Evolutionary conservation across 2,797 vertebrate species (phyloP).

Genomic region (Phataginus tetradactyla): DNA sequence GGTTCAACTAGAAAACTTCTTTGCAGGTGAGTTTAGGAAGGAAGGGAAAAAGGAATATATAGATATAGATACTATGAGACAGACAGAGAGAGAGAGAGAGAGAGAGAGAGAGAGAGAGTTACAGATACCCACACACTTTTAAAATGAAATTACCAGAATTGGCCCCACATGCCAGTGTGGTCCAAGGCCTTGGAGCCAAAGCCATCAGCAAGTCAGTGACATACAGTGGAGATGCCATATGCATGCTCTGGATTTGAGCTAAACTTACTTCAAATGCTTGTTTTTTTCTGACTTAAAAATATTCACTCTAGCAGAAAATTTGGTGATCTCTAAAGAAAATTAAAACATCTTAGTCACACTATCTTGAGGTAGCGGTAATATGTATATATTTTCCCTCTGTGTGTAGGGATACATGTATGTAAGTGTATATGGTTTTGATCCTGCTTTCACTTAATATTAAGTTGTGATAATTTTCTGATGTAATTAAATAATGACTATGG

Average conservation of each 20-base stretch:
- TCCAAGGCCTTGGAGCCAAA: background rate
- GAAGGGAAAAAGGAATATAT: no score
- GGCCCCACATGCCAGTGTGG: background rate
- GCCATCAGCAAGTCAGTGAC: background rate
- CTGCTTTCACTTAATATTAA: slow-evolving; percentile 18
- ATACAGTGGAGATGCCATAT: background rate
- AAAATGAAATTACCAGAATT: background rate
- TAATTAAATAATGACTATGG: background rate
- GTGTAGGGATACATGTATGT: background rate
- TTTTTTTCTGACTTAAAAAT: background rate
- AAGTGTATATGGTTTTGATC: background rate
- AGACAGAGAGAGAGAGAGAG: no score
- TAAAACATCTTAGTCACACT: background rate
- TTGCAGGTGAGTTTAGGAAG: background rate
- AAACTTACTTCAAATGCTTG: background rate
- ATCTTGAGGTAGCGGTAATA: background rate
- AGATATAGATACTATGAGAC: no score
- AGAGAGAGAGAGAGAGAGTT: no score
- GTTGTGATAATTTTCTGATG: background rate
- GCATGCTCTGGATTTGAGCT: background rate
- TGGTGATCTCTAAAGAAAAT: background rate
- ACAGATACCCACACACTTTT: background rate
- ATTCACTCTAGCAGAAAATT: background rate
- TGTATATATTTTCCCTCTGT: background rate
- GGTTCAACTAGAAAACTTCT: background rate